Evolutionary conservation across 2,888 invertebrate species (phyloP).

Genomic region (Cylindroiulus punctatus): DNA sequence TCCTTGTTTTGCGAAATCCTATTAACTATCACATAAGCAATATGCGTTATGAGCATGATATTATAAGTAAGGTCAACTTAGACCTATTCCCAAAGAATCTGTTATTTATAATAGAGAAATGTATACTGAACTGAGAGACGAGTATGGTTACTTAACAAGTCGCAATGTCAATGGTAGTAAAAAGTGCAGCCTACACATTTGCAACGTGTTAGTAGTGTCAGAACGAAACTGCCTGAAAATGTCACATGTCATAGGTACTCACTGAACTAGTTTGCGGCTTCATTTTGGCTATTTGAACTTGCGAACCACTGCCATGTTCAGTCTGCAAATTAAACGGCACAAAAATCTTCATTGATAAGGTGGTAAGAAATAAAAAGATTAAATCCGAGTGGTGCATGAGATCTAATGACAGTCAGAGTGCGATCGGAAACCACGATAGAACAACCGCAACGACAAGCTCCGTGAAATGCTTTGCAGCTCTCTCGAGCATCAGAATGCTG

Average conservation of each 20-base stretch:
- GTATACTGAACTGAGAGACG: no score
- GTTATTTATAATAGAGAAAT: no score
- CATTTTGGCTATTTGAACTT: slow-evolving; percentile 44
- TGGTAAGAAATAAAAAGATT: slow-evolving; percentile 30
- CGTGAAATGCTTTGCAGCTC: neutral
- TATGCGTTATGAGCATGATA: no score
- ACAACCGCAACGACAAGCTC: neutral
- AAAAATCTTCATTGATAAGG: slow-evolving; percentile 40
- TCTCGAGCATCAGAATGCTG: no score
- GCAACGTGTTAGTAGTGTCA: neutral
- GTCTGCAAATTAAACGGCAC: slow-evolving; percentile 56
- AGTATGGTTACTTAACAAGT: no score
- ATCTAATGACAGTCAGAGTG: neutral
- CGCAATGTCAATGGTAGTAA: no score
- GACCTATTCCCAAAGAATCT: no score
- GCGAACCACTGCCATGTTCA: slow-evolving; percentile 54
- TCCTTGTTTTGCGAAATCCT: no score
- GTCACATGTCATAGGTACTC: neutral
- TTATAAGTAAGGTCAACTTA: no score
- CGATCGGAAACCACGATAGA: neutral
- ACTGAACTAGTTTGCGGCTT: slow-evolving; percentile 53
- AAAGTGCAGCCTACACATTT: neutral
- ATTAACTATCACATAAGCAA: no score
- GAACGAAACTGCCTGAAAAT: neutral
- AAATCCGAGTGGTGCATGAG: neutral